phyloP scores from a whole-genome alignment of 2,797 vertebrate genomes.

The Pampus argenteus region DNA sequence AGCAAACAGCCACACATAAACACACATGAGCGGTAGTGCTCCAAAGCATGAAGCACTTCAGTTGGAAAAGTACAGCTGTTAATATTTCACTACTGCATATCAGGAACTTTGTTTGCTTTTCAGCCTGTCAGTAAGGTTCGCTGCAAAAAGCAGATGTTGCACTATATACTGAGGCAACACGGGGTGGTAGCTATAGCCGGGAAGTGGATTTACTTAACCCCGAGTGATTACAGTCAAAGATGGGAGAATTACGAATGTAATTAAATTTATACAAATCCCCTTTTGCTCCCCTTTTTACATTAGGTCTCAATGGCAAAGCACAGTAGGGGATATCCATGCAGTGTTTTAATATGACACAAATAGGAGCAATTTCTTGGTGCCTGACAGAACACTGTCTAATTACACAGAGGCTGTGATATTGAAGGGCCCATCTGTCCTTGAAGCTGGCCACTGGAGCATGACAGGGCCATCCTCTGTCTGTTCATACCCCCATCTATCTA shows the following conservation, averaged over 20 bases:
- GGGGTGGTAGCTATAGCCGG: constrained; percentile 50
- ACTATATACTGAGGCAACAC: constrained; percentile 15
- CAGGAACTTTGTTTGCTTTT: constrained; percentile 72
- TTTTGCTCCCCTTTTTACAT: constrained; percentile 58
- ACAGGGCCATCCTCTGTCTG: constrained; percentile 61
- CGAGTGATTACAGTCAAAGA: constrained; percentile 74
- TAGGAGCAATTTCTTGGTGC: constrained; percentile 63
- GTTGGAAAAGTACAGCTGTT: constrained; percentile 63
- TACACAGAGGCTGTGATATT: constrained; percentile 71
- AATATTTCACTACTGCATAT: constrained; percentile 72
- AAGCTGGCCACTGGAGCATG: constrained; percentile 70
- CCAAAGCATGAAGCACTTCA: constrained; percentile 35
- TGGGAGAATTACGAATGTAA: constrained; percentile 78
- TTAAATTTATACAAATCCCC: constrained; percentile 78
- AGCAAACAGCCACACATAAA: constrained; percentile 38
- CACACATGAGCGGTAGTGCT: constrained; percentile 18
- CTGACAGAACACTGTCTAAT: constrained; percentile 75
- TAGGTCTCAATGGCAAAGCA: constrained; percentile 63
- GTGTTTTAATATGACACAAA: constrained; percentile 69
- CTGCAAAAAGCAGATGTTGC: constrained; percentile 38
- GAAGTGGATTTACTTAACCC: constrained; percentile 72
- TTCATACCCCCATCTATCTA: constrained; percentile 61
- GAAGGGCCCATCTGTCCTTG: constrained; percentile 74
- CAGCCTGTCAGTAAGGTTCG: constrained; percentile 60
- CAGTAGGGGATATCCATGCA: constrained; percentile 61